These are phyloP conservation scores for Lutjanus argentimaculatus DNA, from an alignment of 2,797 vertebrate genomes.

Conservation along the genomic window DNA sequence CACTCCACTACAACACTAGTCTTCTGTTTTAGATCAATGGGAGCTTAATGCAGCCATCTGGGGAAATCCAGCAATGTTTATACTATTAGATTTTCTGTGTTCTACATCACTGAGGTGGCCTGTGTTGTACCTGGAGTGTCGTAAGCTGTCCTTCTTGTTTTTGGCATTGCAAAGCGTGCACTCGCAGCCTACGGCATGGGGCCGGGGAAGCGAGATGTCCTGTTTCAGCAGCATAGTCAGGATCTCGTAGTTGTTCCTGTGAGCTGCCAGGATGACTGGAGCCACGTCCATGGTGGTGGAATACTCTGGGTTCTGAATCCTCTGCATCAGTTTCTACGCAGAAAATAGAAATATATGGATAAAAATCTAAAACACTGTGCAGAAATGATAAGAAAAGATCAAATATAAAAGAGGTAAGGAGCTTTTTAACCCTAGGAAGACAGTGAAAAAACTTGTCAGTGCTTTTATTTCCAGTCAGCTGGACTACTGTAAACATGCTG, in stretches of 20 bases:
- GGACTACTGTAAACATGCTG: no score
- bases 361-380: neutral
- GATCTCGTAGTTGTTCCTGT: conserved; percentile 99
- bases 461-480: no score
- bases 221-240: conserved; percentile 98
- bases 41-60: neutral
- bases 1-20: neutral
- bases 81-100: neutral
- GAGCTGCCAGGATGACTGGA: conserved; percentile 98
- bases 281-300: conserved; percentile 99
- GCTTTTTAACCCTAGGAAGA: no score
- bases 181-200: conserved; percentile 98
- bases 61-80: neutral
- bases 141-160: conserved; percentile 98
- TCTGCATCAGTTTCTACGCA: conserved; percentile 96
- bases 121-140: conserved; percentile 95
- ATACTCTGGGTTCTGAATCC: conserved; percentile 98
- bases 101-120: neutral
- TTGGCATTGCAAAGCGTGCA: conserved; percentile 98
- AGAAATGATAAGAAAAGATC: neutral
- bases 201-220: conserved; percentile 96
- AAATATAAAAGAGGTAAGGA: no score
- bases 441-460: no score
- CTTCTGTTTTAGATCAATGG: conserved; percentile 18
- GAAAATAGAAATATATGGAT: conserved; percentile 36